These are phyloP conservation scores for Saguinus midas DNA, from an alignment of 2,113 vertebrate species.

Conservation along the genomic window DNA sequence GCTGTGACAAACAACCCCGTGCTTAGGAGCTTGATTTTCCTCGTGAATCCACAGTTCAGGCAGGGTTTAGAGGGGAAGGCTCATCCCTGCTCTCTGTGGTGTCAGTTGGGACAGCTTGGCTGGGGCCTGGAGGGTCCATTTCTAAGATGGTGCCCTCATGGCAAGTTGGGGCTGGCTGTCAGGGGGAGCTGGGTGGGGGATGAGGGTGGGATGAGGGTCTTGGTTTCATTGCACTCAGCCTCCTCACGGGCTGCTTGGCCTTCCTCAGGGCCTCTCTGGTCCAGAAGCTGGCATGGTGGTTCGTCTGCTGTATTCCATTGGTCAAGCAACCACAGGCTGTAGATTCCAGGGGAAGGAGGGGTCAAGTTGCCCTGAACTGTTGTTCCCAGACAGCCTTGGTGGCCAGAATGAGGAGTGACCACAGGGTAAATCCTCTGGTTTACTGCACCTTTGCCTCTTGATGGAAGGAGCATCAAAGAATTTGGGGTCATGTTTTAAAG, in stretches of 20 bases:
- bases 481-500: neutral
- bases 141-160: fast-evolving
- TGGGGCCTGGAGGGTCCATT: neutral
- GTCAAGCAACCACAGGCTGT: neutral
- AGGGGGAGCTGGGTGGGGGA: neutral
- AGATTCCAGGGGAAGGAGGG: neutral
- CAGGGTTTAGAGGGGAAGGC: neutral
- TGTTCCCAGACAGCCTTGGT: no score
- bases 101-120: neutral
- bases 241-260: neutral
- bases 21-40: neutral
- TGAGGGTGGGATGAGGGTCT: neutral
- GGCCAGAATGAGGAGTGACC: no score
- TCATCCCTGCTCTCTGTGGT: neutral
- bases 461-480: neutral
- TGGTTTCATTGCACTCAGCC: no score
- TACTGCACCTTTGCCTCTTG: neutral
- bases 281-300: neutral
- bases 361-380: no score
- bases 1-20: neutral
- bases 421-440: no score
- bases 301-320: neutral
- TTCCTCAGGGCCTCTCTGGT: neutral
- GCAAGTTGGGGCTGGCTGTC: no score
- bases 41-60: neutral